Percentiles rank a stretch among this genome's conserved stretches.
These are phyloP conservation scores for Polypterus senegalus DNA, from an alignment of 2,113 vertebrate species.

Conservation along the genomic window DNA sequence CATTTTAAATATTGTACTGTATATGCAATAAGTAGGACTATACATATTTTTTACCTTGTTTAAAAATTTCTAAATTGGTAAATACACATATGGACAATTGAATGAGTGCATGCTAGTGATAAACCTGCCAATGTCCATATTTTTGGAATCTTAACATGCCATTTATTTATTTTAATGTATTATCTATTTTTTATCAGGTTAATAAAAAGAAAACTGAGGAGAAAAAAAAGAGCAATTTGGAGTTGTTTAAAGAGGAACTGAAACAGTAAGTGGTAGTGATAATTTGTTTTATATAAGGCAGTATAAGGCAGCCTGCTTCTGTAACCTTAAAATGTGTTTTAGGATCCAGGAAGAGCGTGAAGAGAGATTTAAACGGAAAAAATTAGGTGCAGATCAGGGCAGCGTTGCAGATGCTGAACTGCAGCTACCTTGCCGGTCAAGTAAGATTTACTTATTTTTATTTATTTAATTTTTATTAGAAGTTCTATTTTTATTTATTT, in stretches of 20 bases:
- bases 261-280: conserved; percentile 42
- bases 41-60: too few species aligned
- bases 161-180: background rate
- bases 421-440: conserved; percentile 41
- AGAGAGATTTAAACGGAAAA: conserved; percentile 55
- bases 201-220: conserved; percentile 53
- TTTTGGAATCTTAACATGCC: too few species aligned
- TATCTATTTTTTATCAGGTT: conserved; percentile 26
- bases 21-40: too few species aligned
- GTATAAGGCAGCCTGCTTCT: background rate
- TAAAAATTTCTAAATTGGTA: too few species aligned
- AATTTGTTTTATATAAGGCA: too few species aligned
- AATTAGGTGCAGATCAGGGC: conserved; percentile 32
- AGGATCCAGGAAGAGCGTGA: conserved; percentile 67
- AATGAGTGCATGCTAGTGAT: too few species aligned
- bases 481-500: too few species aligned
- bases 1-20: too few species aligned
- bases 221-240: conserved; percentile 64
- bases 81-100: too few species aligned
- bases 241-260: conserved; percentile 62
- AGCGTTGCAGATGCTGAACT: conserved; percentile 37
- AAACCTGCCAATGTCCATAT: too few species aligned
- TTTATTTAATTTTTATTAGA: background rate
- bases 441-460: conserved; percentile 23
- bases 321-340: background rate